Evolutionary conservation across 2,888 invertebrate genomes (phyloP), one percentile per base, ranked within the genome.

Genomic region (Diarsia brunnea): DNA sequence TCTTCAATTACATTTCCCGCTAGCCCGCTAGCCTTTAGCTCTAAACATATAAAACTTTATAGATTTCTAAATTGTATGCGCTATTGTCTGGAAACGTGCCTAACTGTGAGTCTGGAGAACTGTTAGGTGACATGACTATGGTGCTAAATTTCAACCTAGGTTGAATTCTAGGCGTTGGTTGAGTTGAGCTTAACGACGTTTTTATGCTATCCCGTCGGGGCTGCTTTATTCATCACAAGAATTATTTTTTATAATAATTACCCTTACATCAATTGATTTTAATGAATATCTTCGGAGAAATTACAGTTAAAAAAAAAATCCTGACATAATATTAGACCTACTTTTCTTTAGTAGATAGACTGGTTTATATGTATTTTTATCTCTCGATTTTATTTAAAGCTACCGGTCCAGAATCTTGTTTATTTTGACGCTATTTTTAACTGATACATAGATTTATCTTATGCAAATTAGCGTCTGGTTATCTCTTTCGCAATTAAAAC

Each of bases 21-120:
- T 68, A 83, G 7, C 43, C 84, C 71, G 80, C 31, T 68, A 83
- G 7, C 0, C 14, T 63, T 70, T 27, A 47, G n/a, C 24, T 64
- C 2, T 5, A 21, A 61, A 45, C 21, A 14, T 53, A 73, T 84
- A 63, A 81, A 79, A 73, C 12, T 84, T 81, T 67, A 84, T 84
- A 31, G 71, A 61, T 71, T 70, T 58, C 78, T 49, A 16, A 49
- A 78, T 58, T 65, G 64, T 78, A 78, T 68, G 47, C 0, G 0
- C 78, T 71, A 83, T 81, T 83, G 84, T 83, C 14, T 65, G 1
- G 43, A 11, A 53, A 47, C 67, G 69, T 58, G 58, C 0, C 49
- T 76, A 66, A 69, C 77, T 82, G 69, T 82, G 27, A 7, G 24
- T 12, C 10, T 66, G 12, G 12, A 10, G 16, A 67, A 78, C 68